Conservation (phyloP, 2,888 invertebrate species). For the Xestobium rufovillosum region DNA sequence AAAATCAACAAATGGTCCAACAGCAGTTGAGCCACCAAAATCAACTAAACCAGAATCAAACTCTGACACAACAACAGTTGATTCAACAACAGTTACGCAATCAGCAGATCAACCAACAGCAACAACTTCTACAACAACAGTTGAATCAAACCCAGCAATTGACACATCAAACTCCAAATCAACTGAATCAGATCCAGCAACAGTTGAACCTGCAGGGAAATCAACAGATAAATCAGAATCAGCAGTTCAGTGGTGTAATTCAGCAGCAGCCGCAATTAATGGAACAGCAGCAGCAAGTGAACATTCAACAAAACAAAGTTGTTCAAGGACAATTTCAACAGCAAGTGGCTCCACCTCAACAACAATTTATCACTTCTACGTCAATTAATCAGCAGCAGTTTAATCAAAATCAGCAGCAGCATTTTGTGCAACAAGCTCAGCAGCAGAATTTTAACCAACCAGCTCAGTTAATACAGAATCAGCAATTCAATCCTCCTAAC, state of each 20-base stretch:
- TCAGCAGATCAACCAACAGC: constrained; percentile 34
- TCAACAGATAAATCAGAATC: constrained; percentile 13
- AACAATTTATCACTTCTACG: neutral
- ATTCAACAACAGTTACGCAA: constrained; percentile 25
- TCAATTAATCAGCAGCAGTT: constrained; percentile 1
- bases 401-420: constrained; percentile 9
- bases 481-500: constrained; percentile 3
- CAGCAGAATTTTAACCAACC: neutral
- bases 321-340: constrained; percentile 3
- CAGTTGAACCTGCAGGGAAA: constrained; percentile 19
- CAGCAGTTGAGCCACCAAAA: constrained; percentile 12
- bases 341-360: constrained; percentile 6
- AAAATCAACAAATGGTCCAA: constrained; percentile 24
- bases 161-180: neutral
- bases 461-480: constrained; percentile 1
- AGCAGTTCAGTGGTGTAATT: constrained; percentile 10
- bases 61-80: constrained; percentile 21
- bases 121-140: constrained; percentile 23
- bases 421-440: constrained; percentile 8
- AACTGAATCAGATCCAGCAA: constrained; percentile 18
- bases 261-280: constrained; percentile 8
- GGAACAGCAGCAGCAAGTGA: constrained; percentile 11
- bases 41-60: constrained; percentile 18
- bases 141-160: neutral
- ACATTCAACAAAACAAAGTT: constrained; percentile 1